phyloP scores from a whole-genome alignment of 1,140 invertebrate species.

The Drosophila hydei region DNA sequence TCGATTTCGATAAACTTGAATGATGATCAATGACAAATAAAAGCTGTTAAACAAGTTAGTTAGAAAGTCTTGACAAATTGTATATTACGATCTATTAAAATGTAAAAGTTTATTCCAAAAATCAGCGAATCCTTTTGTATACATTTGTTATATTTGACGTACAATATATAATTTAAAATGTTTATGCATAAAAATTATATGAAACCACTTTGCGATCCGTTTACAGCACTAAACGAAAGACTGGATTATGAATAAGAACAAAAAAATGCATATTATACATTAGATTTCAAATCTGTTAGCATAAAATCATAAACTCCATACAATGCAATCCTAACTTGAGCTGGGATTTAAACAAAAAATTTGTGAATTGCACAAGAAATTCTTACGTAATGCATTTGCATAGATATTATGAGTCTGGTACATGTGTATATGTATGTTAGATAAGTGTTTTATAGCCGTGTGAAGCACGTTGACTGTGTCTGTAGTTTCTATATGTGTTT shows the following conservation, averaged over 20 bases:
- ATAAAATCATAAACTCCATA: constrained; percentile 42
- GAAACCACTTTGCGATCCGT: constrained; percentile 52
- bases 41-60: too few relatives aligned
- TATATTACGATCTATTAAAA: constrained; percentile 45
- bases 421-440: constrained; percentile 31
- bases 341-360: constrained; percentile 28
- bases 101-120: constrained; percentile 72
- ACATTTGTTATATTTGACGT: constrained; percentile 41
- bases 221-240: constrained; percentile 24
- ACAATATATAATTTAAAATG: constrained; percentile 34
- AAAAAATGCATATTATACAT: constrained; percentile 23
- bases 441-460: constrained; percentile 40
- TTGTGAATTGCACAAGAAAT: constrained; percentile 68
- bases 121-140: constrained; percentile 53
- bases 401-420: constrained; percentile 24
- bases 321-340: constrained; percentile 27
- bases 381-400: constrained; percentile 63
- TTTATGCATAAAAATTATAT: constrained; percentile 48
- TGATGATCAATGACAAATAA: too few relatives aligned
- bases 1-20: too few relatives aligned
- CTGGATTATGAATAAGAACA: neutral
- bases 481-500: constrained; percentile 68
- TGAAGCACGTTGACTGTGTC: constrained; percentile 70
- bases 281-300: constrained; percentile 64
- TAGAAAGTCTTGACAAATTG: too few relatives aligned